Base-by-base conservation (phyloP, 1,140 invertebrate genomes). In the Spodoptera frugiperda region DNA sequence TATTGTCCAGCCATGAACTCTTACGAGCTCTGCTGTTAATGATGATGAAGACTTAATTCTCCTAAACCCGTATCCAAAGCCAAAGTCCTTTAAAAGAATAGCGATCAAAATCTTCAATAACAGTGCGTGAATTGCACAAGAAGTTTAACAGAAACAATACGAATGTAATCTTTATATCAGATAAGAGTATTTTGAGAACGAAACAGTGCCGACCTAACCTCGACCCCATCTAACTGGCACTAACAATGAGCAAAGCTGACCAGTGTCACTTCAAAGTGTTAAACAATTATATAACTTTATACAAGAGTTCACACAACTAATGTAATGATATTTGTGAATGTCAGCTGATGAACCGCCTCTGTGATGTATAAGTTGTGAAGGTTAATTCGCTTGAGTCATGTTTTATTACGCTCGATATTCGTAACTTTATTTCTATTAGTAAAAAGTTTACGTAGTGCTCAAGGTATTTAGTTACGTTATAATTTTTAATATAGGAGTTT, bases 271-370 rank as follows among this genome's bases (percentile, higher is more conserved):
- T 14, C 1, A n/a, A 44, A 33, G 33, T 63, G 59, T 19, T 63
- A 63, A 63, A 10, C 10, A 61, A 33, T 63, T 63, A 33, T 44
- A 63, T 63, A 63, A 63, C n/a, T 63, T n/a, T 63, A 63, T 63
- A 44, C 59, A 63, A 63, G n/a, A 63, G 59, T 63, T 63, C 33
- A 19, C 59, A 63, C 17, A 63, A 63, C 10, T 0, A 9, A 15
- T 4, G 11, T 63, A 63, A 63, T 44, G 6, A 44, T 11, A 63
- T 25, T 25, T 25, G 5, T 44, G 15, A 63, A 63, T 63, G 59
- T 61, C 59, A 55, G 10, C 11, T 12, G 33, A 17, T 17, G 15
- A 12, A 57, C 59, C 59, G 17, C 17, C 33, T 63, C 17, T 15
- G 5, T 44, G 5, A 25, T 25, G 25, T 25, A 57, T 57, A 11